Percentiles rank a stretch among this genome's conserved stretches.
Evolutionary conservation across 1,140 invertebrate species (phyloP).

Genomic region (Drosophila erecta): DNA sequence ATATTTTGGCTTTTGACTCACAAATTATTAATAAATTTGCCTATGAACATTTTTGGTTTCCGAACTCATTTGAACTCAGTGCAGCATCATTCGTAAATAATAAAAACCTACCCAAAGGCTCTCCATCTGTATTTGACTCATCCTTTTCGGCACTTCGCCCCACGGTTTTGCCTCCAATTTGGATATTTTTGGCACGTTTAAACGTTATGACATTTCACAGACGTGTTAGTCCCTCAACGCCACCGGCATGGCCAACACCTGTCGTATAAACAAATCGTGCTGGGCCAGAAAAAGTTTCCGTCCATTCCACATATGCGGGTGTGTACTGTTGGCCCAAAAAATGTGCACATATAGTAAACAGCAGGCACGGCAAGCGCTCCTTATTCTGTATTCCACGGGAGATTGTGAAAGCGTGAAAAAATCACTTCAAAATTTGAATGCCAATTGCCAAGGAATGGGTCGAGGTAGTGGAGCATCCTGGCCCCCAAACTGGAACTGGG

Average conservation of each 20-base stretch:
- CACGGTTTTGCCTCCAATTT: slow-evolving; percentile 40
- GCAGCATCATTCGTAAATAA: background rate
- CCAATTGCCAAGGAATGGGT: slow-evolving; percentile 53
- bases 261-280: slow-evolving; percentile 72
- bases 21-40: no score
- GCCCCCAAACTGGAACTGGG: slow-evolving; percentile 28
- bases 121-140: slow-evolving; percentile 2
- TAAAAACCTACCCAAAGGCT: background rate
- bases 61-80: no score
- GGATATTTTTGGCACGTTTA: slow-evolving; percentile 78
- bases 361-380: slow-evolving; percentile 29
- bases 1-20: no score
- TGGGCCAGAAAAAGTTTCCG: slow-evolving; percentile 32
- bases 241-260: slow-evolving; percentile 71
- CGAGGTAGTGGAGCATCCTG: slow-evolving; percentile 3
- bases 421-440: slow-evolving; percentile 78
- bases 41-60: no score
- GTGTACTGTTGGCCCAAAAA: slow-evolving; percentile 28
- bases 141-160: background rate
- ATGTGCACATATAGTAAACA: slow-evolving; percentile 57
- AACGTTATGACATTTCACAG: slow-evolving; percentile 84
- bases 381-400: slow-evolving; percentile 66
- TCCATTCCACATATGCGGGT: slow-evolving; percentile 31
- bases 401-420: slow-evolving; percentile 66
- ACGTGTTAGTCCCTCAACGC: slow-evolving; percentile 79